Conservation (phyloP, 2,797 vertebrate genomes). For the Phoxinus dragarum region DNA sequence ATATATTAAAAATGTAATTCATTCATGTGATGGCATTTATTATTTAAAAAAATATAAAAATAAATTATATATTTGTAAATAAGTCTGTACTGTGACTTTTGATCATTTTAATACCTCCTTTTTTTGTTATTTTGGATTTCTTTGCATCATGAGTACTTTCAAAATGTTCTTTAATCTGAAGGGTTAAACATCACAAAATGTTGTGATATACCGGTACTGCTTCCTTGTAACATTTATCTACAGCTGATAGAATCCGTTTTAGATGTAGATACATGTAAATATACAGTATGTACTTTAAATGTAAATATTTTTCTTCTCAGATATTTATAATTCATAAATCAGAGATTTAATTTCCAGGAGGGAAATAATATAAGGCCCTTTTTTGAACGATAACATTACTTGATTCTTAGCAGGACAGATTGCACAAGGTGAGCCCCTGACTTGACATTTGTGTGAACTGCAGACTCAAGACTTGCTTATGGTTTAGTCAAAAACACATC, state of each 20-base stretch:
- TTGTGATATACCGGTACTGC: not conserved
- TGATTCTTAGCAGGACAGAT: not conserved
- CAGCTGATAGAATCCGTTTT: not conserved
- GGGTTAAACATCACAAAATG: not conserved
- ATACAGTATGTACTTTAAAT: too few species aligned
- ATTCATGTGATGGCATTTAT: not conserved
- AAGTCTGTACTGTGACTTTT: too few species aligned
- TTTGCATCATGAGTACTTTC: not conserved
- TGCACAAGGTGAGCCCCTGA: not conserved
- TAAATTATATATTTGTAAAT: too few species aligned
- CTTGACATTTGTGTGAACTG: not conserved
- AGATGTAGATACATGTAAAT: not conserved
- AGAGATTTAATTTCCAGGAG: not conserved
- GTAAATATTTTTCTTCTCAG: not conserved
- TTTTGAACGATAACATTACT: not conserved
- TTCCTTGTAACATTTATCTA: not conserved
- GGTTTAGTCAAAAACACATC: not conserved
- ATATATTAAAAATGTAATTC: not conserved
- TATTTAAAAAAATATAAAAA: too few species aligned
- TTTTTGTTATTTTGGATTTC: not conserved
- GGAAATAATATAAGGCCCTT: not conserved
- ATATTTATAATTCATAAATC: conserved; percentile 8
- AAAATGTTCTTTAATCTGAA: not conserved
- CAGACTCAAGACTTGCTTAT: not conserved
- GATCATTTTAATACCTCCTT: not conserved